Evolutionary conservation across 2,888 invertebrate genomes (phyloP), one percentile per base, ranked within the genome.

Genomic region (Lithophane ornitopus): DNA sequence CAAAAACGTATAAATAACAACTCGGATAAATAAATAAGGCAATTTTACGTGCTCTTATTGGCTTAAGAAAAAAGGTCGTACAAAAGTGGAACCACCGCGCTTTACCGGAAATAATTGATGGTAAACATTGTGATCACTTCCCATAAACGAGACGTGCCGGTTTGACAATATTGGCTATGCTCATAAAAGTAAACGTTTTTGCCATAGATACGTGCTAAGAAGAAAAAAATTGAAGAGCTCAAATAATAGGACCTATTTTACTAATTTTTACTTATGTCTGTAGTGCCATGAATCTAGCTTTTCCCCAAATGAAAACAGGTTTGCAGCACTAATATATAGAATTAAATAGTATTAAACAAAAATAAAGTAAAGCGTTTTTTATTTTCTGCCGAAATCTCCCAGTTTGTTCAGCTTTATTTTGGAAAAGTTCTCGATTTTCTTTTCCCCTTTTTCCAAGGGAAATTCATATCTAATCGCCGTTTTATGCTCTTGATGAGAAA

Each of bases 21-120:
- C 54, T 70, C 41, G 12, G 46, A 39, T 75, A 76, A 87, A 74
- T 87, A 81, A 85, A 85, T 85, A 85, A 76, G 67, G 34, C 75
- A 80, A 81, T 83, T 81, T 79, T 65, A 81, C 80, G 82, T 78
- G 63, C 84, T 67, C 34, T 3, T 78, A 59, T 58, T 76, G 63
- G 58, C 28, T 44, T 67, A 44, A 74, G 75, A 79, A 80, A 80
- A 82, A 79, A 85, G 73, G 59, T 78, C 6, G 39, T 66, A 61
- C 67, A 74, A 78, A 83, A 85, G 44, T 81, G 34, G 70, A 74
- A 76, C 77, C 44, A 19, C 59, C 12, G 54, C 52, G 34, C 28
- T 71, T 72, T 85, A 79, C 86, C 90, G 91, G 90, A 91, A 92
- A 92, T 88, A 88, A 91, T 90, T 87, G 88, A 62, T 72, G 80